Evolutionary conservation across 1,140 invertebrate species (phyloP).

Genomic region (Onthophagus taurus): DNA sequence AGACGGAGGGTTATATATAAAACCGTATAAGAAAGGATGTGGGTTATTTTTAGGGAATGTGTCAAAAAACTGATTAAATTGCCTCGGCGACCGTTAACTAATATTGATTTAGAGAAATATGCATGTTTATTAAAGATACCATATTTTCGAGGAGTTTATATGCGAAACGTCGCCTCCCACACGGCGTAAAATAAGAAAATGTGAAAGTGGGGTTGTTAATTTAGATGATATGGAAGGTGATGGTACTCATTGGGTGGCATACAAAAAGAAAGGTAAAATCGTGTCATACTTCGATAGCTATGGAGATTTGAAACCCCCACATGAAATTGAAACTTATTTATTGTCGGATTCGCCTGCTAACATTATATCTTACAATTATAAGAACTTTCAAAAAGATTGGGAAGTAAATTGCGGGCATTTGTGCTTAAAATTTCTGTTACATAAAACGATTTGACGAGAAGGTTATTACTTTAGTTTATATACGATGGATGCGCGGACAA

Average conservation of each 20-base stretch:
- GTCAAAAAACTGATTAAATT: too few relatives aligned
- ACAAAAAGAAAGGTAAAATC: too few relatives aligned
- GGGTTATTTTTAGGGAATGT: too few relatives aligned
- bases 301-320: too few relatives aligned
- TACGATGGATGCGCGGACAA: too few relatives aligned
- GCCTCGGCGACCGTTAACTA: slow-evolving; percentile 8
- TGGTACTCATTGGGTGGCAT: too few relatives aligned
- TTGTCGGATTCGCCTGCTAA: neutral
- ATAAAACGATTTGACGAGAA: too few relatives aligned
- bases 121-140: slow-evolving; percentile 2
- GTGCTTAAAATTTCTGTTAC: slow-evolving; percentile 13
- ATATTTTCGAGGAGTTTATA: slow-evolving; percentile 10
- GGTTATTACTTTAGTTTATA: too few relatives aligned
- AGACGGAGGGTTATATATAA: too few relatives aligned
- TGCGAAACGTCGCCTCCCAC: neutral
- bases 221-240: too few relatives aligned
- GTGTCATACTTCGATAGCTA: too few relatives aligned
- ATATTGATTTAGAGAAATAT: slow-evolving; percentile 7
- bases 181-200: neutral
- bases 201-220: slow-evolving; percentile 24
- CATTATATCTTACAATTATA: slow-evolving; percentile 15
- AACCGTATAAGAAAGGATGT: too few relatives aligned
- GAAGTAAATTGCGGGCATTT: slow-evolving; percentile 15
- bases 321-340: slow-evolving; percentile 26
- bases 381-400: slow-evolving; percentile 1